A percentile compares a stretch with the other conserved stretches of the same genome.
Conservation (phyloP, 2,113 vertebrate species). For the Mystacornis crossleyi region DNA sequence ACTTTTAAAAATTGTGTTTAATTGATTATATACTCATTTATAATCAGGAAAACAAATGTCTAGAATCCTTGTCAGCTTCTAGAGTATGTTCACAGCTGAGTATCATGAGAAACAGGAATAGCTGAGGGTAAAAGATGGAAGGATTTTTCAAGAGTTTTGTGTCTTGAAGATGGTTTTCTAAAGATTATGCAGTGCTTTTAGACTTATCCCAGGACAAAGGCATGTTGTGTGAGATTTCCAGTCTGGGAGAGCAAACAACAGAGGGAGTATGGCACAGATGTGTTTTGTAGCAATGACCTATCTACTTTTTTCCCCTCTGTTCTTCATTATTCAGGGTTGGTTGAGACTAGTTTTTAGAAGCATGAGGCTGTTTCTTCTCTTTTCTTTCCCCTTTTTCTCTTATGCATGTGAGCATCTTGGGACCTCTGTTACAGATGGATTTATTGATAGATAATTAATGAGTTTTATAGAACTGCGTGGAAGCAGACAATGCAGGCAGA, state of each 20-base stretch:
- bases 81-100: background rate
- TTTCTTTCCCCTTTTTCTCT: background rate
- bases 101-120: background rate
- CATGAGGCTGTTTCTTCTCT: background rate
- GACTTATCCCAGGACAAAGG: background rate
- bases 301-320: background rate
- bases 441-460: background rate
- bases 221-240: background rate
- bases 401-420: background rate
- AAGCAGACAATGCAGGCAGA: background rate
- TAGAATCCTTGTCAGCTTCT: background rate
- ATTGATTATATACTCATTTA: constrained; percentile 6
- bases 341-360: background rate
- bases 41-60: background rate
- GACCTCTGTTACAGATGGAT: background rate
- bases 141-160: background rate
- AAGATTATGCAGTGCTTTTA: background rate
- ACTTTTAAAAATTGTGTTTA: background rate
- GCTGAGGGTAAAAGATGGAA: background rate
- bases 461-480: background rate
- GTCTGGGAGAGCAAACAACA: background rate
- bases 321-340: background rate
- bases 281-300: background rate
- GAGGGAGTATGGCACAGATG: background rate
- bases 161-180: background rate